Evolutionary conservation across 1,140 invertebrate genomes (phyloP).

Genomic region (Antheraea mylitta): DNA sequence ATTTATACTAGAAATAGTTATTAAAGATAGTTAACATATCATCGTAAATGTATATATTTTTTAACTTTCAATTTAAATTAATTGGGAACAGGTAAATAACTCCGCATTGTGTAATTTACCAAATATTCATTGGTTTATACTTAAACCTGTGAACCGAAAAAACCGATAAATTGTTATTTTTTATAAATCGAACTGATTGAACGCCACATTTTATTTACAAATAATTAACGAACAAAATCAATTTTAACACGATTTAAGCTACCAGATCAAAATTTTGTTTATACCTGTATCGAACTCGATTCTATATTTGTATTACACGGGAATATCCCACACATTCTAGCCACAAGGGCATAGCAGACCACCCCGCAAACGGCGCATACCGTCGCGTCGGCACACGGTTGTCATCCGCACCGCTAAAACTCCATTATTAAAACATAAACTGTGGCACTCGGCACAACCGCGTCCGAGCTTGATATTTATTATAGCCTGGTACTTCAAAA

Average conservation of each 20-base stretch:
- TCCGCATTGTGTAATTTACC: no score
- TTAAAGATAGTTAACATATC: no score
- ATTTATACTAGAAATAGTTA: no score
- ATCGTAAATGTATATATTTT: no score
- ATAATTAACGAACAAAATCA: no score
- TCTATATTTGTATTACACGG: constrained; percentile 3
- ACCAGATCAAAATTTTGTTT: neutral
- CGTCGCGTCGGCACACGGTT: constrained; percentile 14
- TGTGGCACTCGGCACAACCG: constrained; percentile 19
- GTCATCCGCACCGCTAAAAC: constrained; percentile 38
- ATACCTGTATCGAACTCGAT: neutral
- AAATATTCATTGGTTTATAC: no score
- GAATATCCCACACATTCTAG: neutral
- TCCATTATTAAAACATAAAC: constrained; percentile 54
- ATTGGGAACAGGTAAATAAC: no score
- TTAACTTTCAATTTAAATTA: no score
- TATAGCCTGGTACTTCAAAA: constrained; percentile 9
- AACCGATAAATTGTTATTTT: no score
- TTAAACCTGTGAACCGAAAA: no score
- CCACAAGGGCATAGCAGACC: neutral
- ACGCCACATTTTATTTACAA: no score
- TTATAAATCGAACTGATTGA: neutral
- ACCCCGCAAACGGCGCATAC: neutral
- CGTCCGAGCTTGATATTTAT: neutral
- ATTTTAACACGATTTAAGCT: no score